A percentile compares a stretch with the other conserved stretches of the same genome.
These are phyloP conservation scores for Nemapogon koenigi DNA, from an alignment of 2,888 invertebrate species.

Conservation along the genomic window DNA sequence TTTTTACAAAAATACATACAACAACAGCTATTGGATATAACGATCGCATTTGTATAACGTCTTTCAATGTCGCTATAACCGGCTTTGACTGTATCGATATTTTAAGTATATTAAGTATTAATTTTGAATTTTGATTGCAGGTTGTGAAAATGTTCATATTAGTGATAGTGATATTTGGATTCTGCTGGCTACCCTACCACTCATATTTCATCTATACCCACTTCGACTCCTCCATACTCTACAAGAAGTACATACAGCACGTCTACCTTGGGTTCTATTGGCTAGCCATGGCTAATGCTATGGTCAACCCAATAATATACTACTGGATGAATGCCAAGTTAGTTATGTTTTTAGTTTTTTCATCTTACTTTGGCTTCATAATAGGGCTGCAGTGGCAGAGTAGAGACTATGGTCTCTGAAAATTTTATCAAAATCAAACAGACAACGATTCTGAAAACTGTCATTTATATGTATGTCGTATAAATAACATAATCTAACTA, in stretches of 20 bases:
- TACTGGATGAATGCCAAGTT: conserved; percentile 93
- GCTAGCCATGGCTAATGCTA: conserved; percentile 92
- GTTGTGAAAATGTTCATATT: conserved; percentile 91
- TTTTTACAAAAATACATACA: no score
- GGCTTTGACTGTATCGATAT: no score
- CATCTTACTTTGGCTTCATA: no score
- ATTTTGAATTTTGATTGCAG: no score
- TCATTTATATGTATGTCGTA: not conserved
- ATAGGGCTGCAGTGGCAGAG: no score
- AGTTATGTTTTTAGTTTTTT: conserved; percentile 23
- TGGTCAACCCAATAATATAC: conserved; percentile 92
- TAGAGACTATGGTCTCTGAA: not conserved
- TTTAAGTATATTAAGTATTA: no score
- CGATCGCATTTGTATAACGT: no score
- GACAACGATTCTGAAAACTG: not conserved
- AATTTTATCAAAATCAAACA: not conserved
- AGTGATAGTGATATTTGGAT: conserved; percentile 83
- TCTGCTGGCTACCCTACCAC: conserved; percentile 92
- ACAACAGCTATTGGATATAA: no score
- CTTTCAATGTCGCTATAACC: no score
- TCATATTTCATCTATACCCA: conserved; percentile 84
- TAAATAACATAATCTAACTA: not conserved
- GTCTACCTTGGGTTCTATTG: conserved; percentile 87
- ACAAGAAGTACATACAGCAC: conserved; percentile 79
- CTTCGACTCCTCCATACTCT: conserved; percentile 70